Evolutionary conservation across 1,140 invertebrate species (phyloP).

Genomic region (Chionoecetes opilio): DNA sequence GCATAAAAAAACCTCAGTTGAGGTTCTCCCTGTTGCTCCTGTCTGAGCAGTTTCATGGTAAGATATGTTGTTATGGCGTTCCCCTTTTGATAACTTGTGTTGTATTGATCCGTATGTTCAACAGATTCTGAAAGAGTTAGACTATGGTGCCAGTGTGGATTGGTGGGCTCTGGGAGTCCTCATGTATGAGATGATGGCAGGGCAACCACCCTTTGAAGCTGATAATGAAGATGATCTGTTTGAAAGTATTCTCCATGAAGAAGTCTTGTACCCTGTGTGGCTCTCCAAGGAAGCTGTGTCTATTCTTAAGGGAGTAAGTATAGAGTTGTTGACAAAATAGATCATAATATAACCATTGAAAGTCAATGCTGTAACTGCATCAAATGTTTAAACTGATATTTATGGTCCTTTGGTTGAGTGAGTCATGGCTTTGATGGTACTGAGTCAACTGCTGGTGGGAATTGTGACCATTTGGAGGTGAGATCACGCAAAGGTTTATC

Average conservation of each 20-base stretch:
- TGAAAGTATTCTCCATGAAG: conserved; percentile 98
- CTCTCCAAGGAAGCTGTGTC: conserved; percentile 97
- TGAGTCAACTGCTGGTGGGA: neutral
- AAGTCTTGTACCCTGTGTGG: conserved; percentile 99
- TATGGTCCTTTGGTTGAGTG: neutral
- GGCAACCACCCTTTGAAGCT: conserved; percentile 99
- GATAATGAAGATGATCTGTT: conserved; percentile 99
- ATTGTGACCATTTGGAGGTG: neutral
- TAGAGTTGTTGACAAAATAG: neutral
- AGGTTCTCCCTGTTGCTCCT: too few species aligned
- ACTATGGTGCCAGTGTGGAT: conserved; percentile 99
- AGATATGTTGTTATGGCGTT: too few species aligned
- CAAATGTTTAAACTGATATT: neutral
- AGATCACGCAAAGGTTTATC: neutral
- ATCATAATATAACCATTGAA: too few species aligned
- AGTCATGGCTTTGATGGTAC: too few species aligned
- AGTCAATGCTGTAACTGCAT: neutral
- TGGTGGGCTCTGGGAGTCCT: conserved; percentile 99
- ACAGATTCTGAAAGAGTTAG: conserved; percentile 95
- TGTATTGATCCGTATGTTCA: too few species aligned
- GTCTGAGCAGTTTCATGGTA: too few species aligned
- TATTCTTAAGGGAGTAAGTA: conserved; percentile 94
- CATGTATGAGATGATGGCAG: conserved; percentile 99
- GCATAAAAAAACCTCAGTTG: too few species aligned
- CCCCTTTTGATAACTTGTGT: too few species aligned